Conservation (phyloP, 2,797 vertebrate species). For the Acrocephalus scirpaceus region DNA sequence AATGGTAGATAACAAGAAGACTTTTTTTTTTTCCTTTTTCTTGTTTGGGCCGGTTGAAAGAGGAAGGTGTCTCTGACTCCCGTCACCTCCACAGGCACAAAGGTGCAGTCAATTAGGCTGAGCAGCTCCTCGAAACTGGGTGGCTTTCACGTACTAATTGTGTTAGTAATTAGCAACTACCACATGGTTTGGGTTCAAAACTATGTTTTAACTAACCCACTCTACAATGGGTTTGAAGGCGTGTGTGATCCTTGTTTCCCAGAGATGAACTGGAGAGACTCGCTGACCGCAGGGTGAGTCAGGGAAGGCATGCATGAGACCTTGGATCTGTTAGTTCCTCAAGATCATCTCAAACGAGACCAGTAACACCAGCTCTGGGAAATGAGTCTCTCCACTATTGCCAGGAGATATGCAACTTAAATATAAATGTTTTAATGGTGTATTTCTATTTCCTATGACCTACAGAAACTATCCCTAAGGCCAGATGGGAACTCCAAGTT, state of each 20-base stretch:
- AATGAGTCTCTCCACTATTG: neutral
- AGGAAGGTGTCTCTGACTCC: neutral
- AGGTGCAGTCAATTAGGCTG: neutral
- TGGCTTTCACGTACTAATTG: slow-evolving; percentile 35
- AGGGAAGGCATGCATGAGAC: neutral
- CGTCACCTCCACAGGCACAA: neutral
- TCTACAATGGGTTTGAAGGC: neutral
- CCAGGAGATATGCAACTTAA: neutral
- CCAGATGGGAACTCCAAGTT: neutral
- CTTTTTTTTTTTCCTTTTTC: neutral
- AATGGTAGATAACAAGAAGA: neutral
- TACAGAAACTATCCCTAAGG: neutral
- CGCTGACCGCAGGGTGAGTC: neutral
- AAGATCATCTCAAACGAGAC: neutral
- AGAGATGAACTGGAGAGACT: neutral
- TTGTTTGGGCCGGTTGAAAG: neutral
- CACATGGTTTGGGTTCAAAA: neutral
- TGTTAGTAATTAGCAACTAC: neutral
- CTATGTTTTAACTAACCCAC: neutral
- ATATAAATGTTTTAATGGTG: neutral
- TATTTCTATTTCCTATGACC: neutral
- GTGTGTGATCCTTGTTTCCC: neutral
- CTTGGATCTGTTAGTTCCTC: neutral
- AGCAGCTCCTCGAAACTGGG: neutral
- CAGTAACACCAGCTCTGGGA: neutral